A percentile compares a stretch with the other conserved stretches of the same genome.
Conservation (phyloP, 1,140 invertebrate species). For the Neotoxoptera formosana region DNA sequence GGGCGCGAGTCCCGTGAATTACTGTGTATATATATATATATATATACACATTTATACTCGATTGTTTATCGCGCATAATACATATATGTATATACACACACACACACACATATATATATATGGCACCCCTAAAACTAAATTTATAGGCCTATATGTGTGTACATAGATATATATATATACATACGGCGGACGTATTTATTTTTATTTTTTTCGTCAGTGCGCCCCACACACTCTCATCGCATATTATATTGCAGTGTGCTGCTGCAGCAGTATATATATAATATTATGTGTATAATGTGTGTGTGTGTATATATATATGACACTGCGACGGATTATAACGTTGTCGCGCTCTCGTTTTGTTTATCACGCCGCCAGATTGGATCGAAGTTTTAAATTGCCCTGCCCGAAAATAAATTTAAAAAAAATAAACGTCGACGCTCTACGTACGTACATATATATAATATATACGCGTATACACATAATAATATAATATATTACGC, state of each 20-base stretch:
- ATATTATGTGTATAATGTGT: not conserved
- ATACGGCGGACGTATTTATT: slow-evolving; percentile 4
- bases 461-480: not conserved
- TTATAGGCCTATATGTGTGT: slow-evolving; percentile 29
- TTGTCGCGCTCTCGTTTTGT: slow-evolving; percentile 12
- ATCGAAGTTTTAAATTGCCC: slow-evolving; percentile 51
- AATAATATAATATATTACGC: not conserved
- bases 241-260: slow-evolving; percentile 4
- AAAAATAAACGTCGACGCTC: slow-evolving; percentile 11
- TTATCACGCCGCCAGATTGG: slow-evolving; percentile 50
- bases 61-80: not conserved
- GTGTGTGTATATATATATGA: not conserved
- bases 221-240: not conserved
- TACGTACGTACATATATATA: not conserved
- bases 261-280: not conserved
- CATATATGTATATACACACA: not conserved
- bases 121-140: slow-evolving; percentile 18
- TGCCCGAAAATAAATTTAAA: not conserved
- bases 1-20: not conserved
- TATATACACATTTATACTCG: not conserved
- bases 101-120: not conserved
- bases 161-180: no score
- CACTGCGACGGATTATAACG: slow-evolving; percentile 37
- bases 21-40: not conserved
- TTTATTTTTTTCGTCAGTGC: not conserved